These are phyloP conservation scores for Aratinga solstitialis DNA, from an alignment of 2,797 vertebrate genomes.

Conservation along the genomic window DNA sequence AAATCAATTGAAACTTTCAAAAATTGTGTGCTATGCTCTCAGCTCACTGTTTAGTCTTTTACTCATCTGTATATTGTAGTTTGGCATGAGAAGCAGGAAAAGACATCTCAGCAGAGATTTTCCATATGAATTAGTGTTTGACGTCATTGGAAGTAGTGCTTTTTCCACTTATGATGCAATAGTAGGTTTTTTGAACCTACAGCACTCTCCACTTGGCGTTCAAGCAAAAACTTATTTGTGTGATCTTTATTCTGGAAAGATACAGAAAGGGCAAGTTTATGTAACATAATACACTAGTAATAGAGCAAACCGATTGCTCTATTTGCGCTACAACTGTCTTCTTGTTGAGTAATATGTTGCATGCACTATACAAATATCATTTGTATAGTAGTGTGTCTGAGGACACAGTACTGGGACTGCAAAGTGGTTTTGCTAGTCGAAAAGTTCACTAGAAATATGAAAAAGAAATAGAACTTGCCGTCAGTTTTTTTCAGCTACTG, in stretches of 20 bases:
- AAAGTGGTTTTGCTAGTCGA: background rate
- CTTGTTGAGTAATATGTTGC: background rate
- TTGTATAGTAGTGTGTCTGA: background rate
- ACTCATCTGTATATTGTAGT: background rate
- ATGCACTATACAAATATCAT: background rate
- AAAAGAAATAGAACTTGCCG: background rate
- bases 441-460: background rate
- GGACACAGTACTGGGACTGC: background rate
- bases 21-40: background rate
- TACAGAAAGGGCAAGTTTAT: background rate
- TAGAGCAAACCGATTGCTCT: background rate
- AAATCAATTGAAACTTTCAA: background rate
- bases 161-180: slow-evolving; percentile 8
- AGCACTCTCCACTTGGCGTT: background rate
- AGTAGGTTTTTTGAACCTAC: background rate
- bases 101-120: background rate
- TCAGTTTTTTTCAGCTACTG: background rate
- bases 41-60: background rate
- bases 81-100: background rate
- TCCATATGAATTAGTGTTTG: background rate
- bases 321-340: background rate
- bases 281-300: background rate
- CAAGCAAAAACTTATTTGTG: background rate
- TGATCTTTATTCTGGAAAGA: background rate
- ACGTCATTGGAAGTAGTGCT: background rate